phyloP scores from a whole-genome alignment of 2,113 vertebrate genomes.

The Caloenas nicobarica region DNA sequence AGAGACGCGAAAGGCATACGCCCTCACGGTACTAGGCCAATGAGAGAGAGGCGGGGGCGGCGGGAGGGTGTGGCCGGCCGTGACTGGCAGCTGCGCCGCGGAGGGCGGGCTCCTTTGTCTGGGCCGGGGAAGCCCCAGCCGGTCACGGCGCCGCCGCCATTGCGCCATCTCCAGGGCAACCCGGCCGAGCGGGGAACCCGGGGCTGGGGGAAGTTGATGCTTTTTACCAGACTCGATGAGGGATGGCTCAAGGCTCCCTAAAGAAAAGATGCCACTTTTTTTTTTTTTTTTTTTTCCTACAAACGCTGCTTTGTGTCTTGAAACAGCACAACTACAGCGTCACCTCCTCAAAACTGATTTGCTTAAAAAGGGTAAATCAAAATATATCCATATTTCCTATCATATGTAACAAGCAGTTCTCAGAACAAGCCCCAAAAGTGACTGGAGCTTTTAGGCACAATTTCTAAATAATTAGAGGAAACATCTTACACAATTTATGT shows the following conservation, averaged over 20 bases:
- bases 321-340: background rate
- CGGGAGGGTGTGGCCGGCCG: background rate
- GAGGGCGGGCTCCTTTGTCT: background rate
- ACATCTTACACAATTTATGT: background rate
- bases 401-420: background rate
- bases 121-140: rapidly evolving
- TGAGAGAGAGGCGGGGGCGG: background rate
- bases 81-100: background rate
- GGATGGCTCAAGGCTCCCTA: rapidly evolving
- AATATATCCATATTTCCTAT: background rate
- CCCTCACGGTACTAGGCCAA: rapidly evolving
- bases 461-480: background rate
- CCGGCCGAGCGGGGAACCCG: background rate
- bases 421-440: background rate
- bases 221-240: background rate
- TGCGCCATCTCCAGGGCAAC: background rate
- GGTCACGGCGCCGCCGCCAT: rapidly evolving
- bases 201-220: rapidly evolving
- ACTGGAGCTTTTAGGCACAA: background rate
- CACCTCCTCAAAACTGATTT: background rate
- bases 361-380: background rate
- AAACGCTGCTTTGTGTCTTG: rapidly evolving
- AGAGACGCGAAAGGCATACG: rapidly evolving
- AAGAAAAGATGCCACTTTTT: background rate
- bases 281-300: too few relatives aligned